Percentiles rank a stretch among this genome's conserved stretches.
These are phyloP conservation scores for Gymnodraco acuticeps DNA, from an alignment of 2,797 vertebrate species.

Conservation along the genomic window DNA sequence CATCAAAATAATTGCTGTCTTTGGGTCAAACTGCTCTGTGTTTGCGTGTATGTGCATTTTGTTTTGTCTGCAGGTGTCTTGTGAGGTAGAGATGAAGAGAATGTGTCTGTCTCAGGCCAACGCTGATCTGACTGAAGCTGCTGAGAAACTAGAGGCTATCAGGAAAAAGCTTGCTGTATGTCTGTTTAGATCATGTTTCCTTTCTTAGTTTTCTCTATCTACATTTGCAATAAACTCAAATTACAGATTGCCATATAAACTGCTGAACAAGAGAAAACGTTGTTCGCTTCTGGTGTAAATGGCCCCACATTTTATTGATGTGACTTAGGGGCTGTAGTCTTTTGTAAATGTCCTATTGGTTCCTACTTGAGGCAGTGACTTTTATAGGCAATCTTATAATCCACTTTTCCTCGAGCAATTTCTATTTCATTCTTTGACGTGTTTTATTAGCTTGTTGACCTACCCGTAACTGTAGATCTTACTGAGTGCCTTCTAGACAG, in stretches of 20 bases:
- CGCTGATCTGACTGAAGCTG: slow-evolving; percentile 83
- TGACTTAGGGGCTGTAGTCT: background rate
- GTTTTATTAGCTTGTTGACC: slow-evolving; percentile 1
- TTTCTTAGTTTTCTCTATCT: background rate
- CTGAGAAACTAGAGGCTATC: slow-evolving; percentile 84
- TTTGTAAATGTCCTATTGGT: background rate
- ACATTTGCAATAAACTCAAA: background rate
- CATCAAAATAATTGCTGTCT: background rate
- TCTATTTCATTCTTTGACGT: background rate
- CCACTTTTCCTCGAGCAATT: background rate
- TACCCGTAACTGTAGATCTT: background rate
- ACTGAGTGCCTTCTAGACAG: background rate
- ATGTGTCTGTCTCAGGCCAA: slow-evolving; percentile 85
- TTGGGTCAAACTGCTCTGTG: background rate
- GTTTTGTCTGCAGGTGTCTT: slow-evolving; percentile 73
- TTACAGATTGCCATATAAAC: background rate
- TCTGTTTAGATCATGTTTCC: background rate
- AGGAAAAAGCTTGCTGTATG: slow-evolving; percentile 85
- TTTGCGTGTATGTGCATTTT: slow-evolving; percentile 13
- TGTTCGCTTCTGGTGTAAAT: background rate
- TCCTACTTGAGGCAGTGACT: background rate
- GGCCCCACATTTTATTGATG: background rate
- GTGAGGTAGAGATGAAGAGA: slow-evolving; percentile 85
- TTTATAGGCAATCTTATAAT: slow-evolving; percentile 1
- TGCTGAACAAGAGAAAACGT: background rate